phyloP scores from a whole-genome alignment of 2,888 invertebrate species.

The Petrolisthes cinctipes region DNA sequence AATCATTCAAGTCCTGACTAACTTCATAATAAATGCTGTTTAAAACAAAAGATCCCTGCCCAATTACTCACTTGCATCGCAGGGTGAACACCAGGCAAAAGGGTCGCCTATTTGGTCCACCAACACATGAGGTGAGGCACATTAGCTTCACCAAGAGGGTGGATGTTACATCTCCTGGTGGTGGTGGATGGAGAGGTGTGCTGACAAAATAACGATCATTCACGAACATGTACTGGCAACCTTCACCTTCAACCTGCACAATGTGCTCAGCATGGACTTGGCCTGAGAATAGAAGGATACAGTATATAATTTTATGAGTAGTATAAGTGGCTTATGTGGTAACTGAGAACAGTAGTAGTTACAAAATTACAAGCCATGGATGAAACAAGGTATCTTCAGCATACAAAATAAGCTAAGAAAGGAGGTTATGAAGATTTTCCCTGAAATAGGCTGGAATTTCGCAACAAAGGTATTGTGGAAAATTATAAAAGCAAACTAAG shows the following conservation, averaged over 20 bases:
- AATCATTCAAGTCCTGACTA: too few relatives aligned
- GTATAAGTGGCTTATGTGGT: too few relatives aligned
- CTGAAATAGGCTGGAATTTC: too few relatives aligned
- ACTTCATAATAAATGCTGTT: too few relatives aligned
- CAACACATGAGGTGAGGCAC: slow-evolving; percentile 60
- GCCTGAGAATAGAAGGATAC: not conserved
- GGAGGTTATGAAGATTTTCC: too few relatives aligned
- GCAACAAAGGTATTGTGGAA: too few relatives aligned
- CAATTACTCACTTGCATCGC: slow-evolving; percentile 22
- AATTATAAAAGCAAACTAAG: too few relatives aligned
- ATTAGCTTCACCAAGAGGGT: slow-evolving; percentile 44
- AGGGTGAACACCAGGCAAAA: slow-evolving; percentile 55
- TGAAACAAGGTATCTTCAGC: too few relatives aligned
- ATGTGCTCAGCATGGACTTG: slow-evolving; percentile 30
- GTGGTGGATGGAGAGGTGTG: slow-evolving; percentile 47
- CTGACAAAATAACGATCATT: slow-evolving; percentile 45
- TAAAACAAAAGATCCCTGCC: not conserved
- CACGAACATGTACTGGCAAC: slow-evolving; percentile 19
- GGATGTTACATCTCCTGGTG: slow-evolving; percentile 47
- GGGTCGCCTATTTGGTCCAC: slow-evolving; percentile 59
- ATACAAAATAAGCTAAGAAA: too few relatives aligned
- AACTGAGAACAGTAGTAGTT: too few relatives aligned
- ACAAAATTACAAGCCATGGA: too few relatives aligned
- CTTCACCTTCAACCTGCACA: slow-evolving; percentile 46
- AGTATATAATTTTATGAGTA: too few relatives aligned